These are phyloP conservation scores for Australoheros facetus DNA, from an alignment of 2,797 vertebrate species.

Conservation along the genomic window DNA sequence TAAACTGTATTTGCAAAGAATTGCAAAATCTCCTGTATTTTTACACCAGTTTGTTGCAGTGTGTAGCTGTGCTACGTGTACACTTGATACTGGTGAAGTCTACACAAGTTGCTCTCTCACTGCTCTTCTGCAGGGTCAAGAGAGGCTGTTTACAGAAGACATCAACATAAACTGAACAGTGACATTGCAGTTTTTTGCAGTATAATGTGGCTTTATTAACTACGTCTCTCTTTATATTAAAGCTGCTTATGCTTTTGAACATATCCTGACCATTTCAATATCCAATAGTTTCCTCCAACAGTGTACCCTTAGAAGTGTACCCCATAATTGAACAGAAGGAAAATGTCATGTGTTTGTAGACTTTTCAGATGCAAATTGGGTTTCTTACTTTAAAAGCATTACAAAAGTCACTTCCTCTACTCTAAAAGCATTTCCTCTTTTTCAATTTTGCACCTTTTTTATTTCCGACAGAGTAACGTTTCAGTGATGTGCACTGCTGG, in stretches of 20 bases:
- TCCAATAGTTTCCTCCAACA: no score
- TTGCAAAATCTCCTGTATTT: background rate
- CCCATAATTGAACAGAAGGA: background rate
- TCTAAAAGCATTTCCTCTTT: constrained; percentile 50
- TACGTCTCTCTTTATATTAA: background rate
- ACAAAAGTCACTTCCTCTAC: constrained; percentile 41
- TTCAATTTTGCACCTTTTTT: constrained; percentile 37
- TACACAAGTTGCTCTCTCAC: constrained; percentile 7
- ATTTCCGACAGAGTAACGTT: constrained; percentile 24
- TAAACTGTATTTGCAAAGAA: background rate
- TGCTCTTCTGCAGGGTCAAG: constrained; percentile 31
- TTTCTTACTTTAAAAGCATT: background rate
- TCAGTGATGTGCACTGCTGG: constrained; percentile 41
- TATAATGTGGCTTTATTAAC: background rate
- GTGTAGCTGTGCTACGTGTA: constrained; percentile 1
- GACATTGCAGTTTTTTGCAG: background rate
- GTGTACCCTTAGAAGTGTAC: background rate
- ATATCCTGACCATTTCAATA: background rate
- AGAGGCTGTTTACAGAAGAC: constrained; percentile 41
- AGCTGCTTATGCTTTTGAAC: background rate
- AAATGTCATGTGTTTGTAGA: background rate
- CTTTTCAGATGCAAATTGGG: background rate
- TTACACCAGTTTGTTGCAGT: background rate
- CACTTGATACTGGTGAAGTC: background rate
- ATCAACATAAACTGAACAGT: background rate